Base-by-base conservation (phyloP, 92 coral and sea anemone species). In the Meandrina meandrites region DNA sequence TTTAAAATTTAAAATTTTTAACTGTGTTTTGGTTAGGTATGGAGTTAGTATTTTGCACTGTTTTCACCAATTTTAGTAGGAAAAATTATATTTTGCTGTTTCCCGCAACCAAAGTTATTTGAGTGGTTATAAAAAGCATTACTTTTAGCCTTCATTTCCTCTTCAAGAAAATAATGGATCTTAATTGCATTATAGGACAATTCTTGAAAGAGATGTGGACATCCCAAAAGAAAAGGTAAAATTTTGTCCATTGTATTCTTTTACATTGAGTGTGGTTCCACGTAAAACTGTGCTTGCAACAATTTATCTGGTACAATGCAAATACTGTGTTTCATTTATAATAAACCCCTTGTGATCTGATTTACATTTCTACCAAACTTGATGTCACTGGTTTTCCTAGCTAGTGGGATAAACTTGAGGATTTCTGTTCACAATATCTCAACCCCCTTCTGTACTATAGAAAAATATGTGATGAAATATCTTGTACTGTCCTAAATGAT, bases 221-320 rank as follows among this genome's bases (percentile, higher is more conserved):
- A 96, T 96, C 58, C 92, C 99, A 22, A 93, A 91, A 79, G 99
- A 95, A 37, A 95, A 95, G 98, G 99, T 96, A 89, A 37, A 31
- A n/a, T 28, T 56, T 24, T 36, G 30, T 36, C 2, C 35, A 2
- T 56, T 37, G n/a, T 10, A 19, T 51, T 58, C 31, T 14, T 14
- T 19, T 19, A 16, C 22, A 11, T 1, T 71, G 8, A 34, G 31
- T 5, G 6, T 18, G 1, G 9, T 8, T 71, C 6, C 24, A 34
- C 9, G 1, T 34, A 32, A 1, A 1, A 22, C 2, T 62, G 30
- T 40, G 45, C 45, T 40, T 40, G 45, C 45, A 40, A 51, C 16
- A 51, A 8, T 51, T 51, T 9, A 51, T 51, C 56, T 51, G 45
- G 45, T 40, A 40, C 45, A 8, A n/a, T 51, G 56, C 16, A 51